Base-by-base conservation (phyloP, 2,888 invertebrate genomes). In the Leptinotarsa juncta region DNA sequence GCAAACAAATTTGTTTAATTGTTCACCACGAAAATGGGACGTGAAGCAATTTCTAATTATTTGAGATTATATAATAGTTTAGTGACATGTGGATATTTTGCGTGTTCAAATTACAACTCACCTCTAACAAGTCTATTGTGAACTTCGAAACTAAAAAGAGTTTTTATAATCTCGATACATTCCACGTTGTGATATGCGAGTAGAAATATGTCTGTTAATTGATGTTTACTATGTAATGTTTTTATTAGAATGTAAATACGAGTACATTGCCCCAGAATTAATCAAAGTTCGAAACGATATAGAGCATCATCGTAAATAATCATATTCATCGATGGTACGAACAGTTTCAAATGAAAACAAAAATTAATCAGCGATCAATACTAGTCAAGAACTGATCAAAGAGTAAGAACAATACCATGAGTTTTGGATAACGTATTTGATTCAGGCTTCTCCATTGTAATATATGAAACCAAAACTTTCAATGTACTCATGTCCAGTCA, bases 281-380 rank as follows among this genome's bases (percentile, higher is more conserved):
- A 69, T 73, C 73, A 69, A 73, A 73, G 73, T 73, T 70, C 73
- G 65, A 73, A 53, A 55, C 51, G 65, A 73, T 73, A 70, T 49
- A 57, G 57, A 57, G 14, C 57, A 68, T n/a, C 65, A 70, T 50
- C 12, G 65, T 65, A 51, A 65, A 66, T 65, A 71, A 65, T 65
- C 20, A 57, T 18, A 57, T 57, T 57, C 57, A 57, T 57, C 4
- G 14, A 15, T 12, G 18, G 20, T 20, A 57, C 53, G 10, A 18
- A 18, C 7, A 15, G 15, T 57, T 10, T 57, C 57, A 15, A 20
- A 23, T 10, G 15, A 14, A 57, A 57, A 57, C 51, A 51, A 51
- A 51, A 51, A 51, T 51, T 15, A 42, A 42, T 42, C 42, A 42
- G 42, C 2, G 10, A 42, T 42, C 42, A 12, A 42, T 2, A 42